A percentile compares a stretch with the other conserved stretches of the same genome.
Conservation (phyloP, 1,140 invertebrate genomes). For the Epicauta chinensis region DNA sequence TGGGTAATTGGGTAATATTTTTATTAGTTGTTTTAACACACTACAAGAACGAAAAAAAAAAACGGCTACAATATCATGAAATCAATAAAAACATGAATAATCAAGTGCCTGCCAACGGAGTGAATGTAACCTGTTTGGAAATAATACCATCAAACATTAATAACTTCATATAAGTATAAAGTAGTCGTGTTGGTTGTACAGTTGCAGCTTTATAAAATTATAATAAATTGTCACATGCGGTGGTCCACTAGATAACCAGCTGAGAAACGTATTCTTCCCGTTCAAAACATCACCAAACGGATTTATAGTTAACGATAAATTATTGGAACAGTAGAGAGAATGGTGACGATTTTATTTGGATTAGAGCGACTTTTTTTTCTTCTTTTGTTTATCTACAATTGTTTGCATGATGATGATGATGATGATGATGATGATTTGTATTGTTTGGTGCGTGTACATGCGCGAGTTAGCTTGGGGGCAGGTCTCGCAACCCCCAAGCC, state of each 20-base stretch:
- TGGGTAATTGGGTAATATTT: too few species aligned
- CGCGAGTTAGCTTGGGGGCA: slow-evolving; percentile 12
- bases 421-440: too few species aligned
- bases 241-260: slow-evolving; percentile 32
- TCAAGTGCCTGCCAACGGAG: slow-evolving; percentile 12
- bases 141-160: slow-evolving; percentile 40
- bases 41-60: slow-evolving; percentile 23
- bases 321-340: slow-evolving; percentile 19
- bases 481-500: slow-evolving; percentile 11
- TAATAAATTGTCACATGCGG: slow-evolving; percentile 40
- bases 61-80: neutral
- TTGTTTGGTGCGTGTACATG: slow-evolving; percentile 11
- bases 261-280: slow-evolving; percentile 29
- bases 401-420: too few species aligned
- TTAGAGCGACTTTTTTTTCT: neutral
- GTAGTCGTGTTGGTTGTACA: slow-evolving; percentile 23
- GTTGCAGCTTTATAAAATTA: slow-evolving; percentile 40
- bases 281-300: slow-evolving; percentile 29
- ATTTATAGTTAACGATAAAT: slow-evolving; percentile 29
- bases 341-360: slow-evolving; percentile 37
- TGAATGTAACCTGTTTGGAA: slow-evolving; percentile 22
- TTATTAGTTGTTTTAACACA: slow-evolving; percentile 4
- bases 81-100: too few species aligned
- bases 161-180: slow-evolving; percentile 33
- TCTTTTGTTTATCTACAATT: too few species aligned